Conservation (phyloP, 1,140 invertebrate species). For the Trichonephila inaurata region DNA sequence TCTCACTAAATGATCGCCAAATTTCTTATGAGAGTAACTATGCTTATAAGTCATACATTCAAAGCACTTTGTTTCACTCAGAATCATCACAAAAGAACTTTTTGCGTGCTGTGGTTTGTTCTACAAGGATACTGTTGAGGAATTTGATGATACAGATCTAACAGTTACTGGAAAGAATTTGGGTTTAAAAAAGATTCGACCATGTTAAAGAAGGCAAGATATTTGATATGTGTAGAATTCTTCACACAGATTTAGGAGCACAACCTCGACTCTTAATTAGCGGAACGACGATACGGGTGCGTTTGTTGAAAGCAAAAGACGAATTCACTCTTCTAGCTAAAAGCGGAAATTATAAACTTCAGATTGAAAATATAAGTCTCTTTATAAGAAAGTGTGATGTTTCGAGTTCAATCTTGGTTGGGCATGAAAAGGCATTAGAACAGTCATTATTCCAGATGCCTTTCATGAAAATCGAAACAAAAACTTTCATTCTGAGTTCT, state of each 20-base stretch:
- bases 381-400: slow-evolving; percentile 11
- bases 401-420: background rate
- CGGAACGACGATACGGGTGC: background rate
- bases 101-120: background rate
- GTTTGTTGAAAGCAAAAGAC: background rate
- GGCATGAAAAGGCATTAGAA: background rate
- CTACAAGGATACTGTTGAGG: background rate
- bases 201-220: background rate
- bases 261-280: background rate
- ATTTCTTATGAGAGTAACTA: slow-evolving; percentile 5
- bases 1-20: background rate
- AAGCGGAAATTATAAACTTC: background rate
- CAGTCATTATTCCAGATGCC: background rate
- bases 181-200: background rate
- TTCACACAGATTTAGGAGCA: background rate
- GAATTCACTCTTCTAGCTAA: background rate
- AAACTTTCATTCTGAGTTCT: background rate
- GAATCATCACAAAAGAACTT: background rate
- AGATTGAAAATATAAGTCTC: background rate
- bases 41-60: background rate
- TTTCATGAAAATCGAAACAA: background rate
- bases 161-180: background rate
- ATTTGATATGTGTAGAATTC: background rate
- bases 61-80: background rate
- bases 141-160: background rate